Percentiles rank a stretch among this genome's conserved stretches.
These are phyloP conservation scores for Mercenaria mercenaria DNA, from an alignment of 1,140 invertebrate genomes.

Conservation along the genomic window DNA sequence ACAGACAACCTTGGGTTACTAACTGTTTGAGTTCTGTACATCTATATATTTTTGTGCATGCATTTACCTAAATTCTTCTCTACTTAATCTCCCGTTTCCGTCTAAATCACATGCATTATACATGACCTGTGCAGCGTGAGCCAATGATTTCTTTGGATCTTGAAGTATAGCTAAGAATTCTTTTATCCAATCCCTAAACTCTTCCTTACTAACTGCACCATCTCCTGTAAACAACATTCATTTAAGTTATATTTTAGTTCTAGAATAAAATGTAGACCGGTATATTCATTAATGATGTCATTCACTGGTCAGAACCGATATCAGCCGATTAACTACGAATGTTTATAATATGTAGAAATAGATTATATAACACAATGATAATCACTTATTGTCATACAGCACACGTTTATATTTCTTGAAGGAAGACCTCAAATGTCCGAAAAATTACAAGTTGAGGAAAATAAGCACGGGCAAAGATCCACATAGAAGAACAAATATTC, in stretches of 20 bases:
- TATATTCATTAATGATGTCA: background rate
- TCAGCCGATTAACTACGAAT: background rate
- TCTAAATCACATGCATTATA: background rate
- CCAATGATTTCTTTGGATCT: conserved; percentile 10
- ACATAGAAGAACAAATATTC: too few species aligned
- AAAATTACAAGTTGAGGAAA: too few species aligned
- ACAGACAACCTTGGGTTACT: too few species aligned
- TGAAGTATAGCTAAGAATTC: background rate
- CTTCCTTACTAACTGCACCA: conserved; percentile 29
- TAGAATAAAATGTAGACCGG: background rate
- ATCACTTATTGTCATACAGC: too few species aligned
- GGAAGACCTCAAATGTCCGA: too few species aligned
- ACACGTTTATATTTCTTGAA: too few species aligned
- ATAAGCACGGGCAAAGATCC: too few species aligned
- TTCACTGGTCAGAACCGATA: background rate
- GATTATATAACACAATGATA: background rate
- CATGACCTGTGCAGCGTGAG: background rate
- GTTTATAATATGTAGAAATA: background rate
- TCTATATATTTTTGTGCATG: too few species aligned
- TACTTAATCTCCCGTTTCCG: background rate
- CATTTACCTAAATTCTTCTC: conserved; percentile 17
- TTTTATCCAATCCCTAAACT: background rate
- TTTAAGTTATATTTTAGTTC: background rate
- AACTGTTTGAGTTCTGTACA: too few species aligned
- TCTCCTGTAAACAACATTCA: background rate